Conservation (phyloP, 2,888 invertebrate species). For the Lagria hirta region DNA sequence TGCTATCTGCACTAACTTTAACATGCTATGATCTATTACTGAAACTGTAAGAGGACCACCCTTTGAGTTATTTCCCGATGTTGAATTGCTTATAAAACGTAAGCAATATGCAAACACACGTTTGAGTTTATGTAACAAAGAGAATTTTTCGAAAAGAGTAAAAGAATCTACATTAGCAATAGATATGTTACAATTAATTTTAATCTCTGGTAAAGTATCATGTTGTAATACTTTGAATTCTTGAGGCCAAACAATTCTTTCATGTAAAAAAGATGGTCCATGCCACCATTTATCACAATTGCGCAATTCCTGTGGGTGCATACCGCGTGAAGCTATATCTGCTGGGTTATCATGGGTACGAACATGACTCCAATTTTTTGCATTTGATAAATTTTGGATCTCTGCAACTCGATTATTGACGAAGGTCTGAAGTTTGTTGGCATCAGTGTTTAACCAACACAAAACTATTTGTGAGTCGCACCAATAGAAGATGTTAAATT, state of each 20-base stretch:
- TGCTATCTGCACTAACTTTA: background rate
- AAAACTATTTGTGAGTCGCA: conserved; percentile 3
- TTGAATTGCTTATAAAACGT: conserved; percentile 13
- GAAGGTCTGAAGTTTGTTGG: conserved; percentile 3
- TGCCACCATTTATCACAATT: conserved; percentile 9
- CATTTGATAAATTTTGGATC: conserved; percentile 22
- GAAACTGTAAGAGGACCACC: background rate
- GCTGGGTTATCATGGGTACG: conserved; percentile 28
- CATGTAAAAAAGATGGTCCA: conserved; percentile 1
- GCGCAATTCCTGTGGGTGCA: conserved; percentile 1
- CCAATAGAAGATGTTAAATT: conserved; percentile 2
- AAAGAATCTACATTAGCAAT: background rate
- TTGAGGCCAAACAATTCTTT: conserved; percentile 4
- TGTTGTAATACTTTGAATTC: background rate
- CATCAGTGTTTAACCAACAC: conserved; percentile 1
- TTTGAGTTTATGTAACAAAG: conserved; percentile 11
- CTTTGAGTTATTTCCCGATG: background rate
- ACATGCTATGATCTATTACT: conserved; percentile 6
- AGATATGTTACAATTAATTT: background rate
- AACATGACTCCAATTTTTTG: conserved; percentile 24
- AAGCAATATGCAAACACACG: conserved; percentile 9
- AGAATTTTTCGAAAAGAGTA: conserved; percentile 8
- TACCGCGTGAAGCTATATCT: conserved; percentile 25
- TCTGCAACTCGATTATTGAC: conserved; percentile 25
- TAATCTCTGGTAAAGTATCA: background rate